phyloP scores from a whole-genome alignment of 2,797 vertebrate species.

The Leuciscus waleckii region DNA sequence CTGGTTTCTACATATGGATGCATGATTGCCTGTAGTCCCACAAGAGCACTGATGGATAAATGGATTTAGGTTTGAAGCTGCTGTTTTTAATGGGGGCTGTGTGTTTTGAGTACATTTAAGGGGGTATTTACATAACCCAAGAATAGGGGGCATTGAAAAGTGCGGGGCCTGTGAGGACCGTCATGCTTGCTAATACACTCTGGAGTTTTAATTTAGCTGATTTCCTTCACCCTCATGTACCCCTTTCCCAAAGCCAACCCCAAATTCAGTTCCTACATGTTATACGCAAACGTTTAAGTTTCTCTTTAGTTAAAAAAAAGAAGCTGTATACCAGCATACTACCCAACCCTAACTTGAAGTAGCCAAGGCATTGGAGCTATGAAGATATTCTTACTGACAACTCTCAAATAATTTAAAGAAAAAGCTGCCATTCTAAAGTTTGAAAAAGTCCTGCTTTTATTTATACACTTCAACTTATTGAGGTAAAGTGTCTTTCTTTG shows the following conservation, averaged over 20 bases:
- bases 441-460: conserved; percentile 19
- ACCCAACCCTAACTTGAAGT: not conserved
- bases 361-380: not conserved
- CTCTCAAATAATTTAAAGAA: too few species aligned
- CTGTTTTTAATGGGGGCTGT: conserved; percentile 46
- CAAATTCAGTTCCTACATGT: conserved; percentile 21
- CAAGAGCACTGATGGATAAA: conserved; percentile 24
- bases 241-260: conserved; percentile 27
- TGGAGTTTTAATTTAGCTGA: conserved; percentile 50
- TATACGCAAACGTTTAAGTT: not conserved
- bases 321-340: not conserved
- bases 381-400: not conserved
- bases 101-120: conserved; percentile 55
- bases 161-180: conserved; percentile 21
- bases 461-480: conserved; percentile 50
- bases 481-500: conserved; percentile 46
- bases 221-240: conserved; percentile 38
- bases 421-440: conserved; percentile 10
- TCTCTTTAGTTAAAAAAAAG: not conserved
- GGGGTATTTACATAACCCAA: conserved; percentile 56
- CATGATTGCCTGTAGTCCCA: conserved; percentile 24
- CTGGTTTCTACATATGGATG: conserved; percentile 2
- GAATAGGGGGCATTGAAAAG: conserved; percentile 41
- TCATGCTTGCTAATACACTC: conserved; percentile 43
- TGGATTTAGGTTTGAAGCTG: conserved; percentile 47